A percentile compares a stretch with the other conserved stretches of the same genome.
Evolutionary conservation across 2,888 invertebrate genomes (phyloP).

Genomic region (Melanchra persicariae): DNA sequence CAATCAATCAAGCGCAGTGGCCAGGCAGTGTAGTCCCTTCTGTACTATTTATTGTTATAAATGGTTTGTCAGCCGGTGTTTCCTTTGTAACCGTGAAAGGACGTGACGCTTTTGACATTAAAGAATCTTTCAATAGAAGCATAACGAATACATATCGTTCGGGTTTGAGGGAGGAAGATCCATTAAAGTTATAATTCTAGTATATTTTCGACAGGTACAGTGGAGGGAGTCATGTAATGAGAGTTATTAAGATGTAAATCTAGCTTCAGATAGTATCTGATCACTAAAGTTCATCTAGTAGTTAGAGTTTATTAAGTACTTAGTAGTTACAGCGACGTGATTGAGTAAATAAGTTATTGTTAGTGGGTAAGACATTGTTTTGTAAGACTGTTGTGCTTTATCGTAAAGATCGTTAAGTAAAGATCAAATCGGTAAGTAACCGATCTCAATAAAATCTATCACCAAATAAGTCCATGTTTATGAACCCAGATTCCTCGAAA

Average conservation of each 20-base stretch:
- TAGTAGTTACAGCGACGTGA: constrained; percentile 10
- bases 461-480: background rate
- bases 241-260: constrained; percentile 14
- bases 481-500: constrained; percentile 12
- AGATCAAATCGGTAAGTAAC: background rate
- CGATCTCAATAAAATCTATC: background rate
- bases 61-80: constrained; percentile 46
- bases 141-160: constrained; percentile 33
- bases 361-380: constrained; percentile 1
- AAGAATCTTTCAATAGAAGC: constrained; percentile 46
- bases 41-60: constrained; percentile 63
- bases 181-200: background rate
- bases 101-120: constrained; percentile 48
- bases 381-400: constrained; percentile 8
- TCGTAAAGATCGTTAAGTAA: no score
- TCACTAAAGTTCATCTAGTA: constrained; percentile 17
- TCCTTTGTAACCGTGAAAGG: constrained; percentile 51
- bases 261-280: constrained; percentile 5
- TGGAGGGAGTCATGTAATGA: background rate
- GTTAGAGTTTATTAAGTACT: constrained; percentile 21
- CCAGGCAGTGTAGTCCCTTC: constrained; percentile 48
- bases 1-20: constrained; percentile 73
- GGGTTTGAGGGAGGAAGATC: background rate
- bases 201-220: background rate
- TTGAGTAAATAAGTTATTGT: constrained; percentile 9